These are phyloP conservation scores for Scopus umbretta DNA, from an alignment of 2,113 vertebrate genomes.

Conservation along the genomic window DNA sequence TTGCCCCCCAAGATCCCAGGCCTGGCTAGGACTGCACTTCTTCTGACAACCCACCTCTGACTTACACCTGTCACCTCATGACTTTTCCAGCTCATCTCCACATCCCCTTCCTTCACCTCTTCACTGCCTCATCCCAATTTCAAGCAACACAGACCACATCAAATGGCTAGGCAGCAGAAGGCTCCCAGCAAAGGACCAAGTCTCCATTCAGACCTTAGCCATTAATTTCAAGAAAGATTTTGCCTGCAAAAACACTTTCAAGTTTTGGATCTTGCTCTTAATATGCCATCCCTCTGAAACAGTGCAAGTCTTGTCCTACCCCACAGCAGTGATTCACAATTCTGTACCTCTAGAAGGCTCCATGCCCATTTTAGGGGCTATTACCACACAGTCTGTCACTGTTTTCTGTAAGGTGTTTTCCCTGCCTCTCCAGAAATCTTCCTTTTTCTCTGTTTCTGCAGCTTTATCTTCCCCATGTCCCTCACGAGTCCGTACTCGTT, in stretches of 20 bases:
- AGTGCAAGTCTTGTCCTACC: neutral
- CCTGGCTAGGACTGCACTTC: neutral
- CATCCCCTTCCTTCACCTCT: neutral
- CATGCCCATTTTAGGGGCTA: neutral
- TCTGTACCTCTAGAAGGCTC: neutral
- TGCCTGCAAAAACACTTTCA: neutral
- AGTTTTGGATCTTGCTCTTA: neutral
- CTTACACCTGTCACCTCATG: neutral
- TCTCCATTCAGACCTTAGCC: neutral
- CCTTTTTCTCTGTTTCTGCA: neutral
- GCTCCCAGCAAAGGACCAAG: neutral
- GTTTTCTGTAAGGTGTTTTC: neutral
- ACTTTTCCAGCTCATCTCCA: neutral
- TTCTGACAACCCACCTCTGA: neutral
- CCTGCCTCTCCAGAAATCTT: neutral
- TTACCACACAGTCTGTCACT: neutral
- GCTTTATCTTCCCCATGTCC: neutral
- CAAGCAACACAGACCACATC: neutral
- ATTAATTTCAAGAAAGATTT: neutral
- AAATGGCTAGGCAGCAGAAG: neutral
- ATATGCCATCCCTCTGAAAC: neutral
- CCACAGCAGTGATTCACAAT: neutral
- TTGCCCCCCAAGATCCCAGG: neutral
- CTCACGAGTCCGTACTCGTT: accelerated
- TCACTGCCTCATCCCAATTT: neutral